phyloP scores from a whole-genome alignment of 2,888 invertebrate species.

The Priocnemis perturbator region DNA sequence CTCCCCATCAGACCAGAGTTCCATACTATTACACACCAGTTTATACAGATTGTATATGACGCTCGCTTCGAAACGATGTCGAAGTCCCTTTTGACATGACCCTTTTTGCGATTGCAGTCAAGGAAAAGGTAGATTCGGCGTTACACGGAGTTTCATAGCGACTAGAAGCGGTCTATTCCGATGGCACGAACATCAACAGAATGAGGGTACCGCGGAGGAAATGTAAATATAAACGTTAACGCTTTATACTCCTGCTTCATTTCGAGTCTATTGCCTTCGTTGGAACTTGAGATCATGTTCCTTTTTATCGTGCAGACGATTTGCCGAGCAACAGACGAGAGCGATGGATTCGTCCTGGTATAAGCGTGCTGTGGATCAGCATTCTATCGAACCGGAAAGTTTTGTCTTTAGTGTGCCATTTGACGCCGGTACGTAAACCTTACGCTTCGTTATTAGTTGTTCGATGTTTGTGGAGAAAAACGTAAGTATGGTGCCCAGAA shows the following conservation, averaged over 20 bases:
- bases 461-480: neutral
- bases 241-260: neutral
- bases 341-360: slow-evolving; percentile 95
- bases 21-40: too few relatives aligned
- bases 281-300: neutral
- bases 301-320: slow-evolving; percentile 79
- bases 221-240: slow-evolving; percentile 78
- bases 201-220: slow-evolving; percentile 79
- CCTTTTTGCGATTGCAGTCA: slow-evolving; percentile 81
- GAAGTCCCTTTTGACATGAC: neutral
- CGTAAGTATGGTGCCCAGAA: neutral
- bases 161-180: slow-evolving; percentile 92
- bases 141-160: slow-evolving; percentile 90
- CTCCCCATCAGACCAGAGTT: too few relatives aligned
- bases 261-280: neutral
- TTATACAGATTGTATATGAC: too few relatives aligned
- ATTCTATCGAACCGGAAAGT: slow-evolving; percentile 89
- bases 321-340: slow-evolving; percentile 86
- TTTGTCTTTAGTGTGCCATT: slow-evolving; percentile 94
- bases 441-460: neutral
- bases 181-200: slow-evolving; percentile 86
- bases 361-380: slow-evolving; percentile 92
- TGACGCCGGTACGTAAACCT: slow-evolving; percentile 78
- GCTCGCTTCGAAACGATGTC: neutral
- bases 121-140: slow-evolving; percentile 91